Conservation (phyloP, 2,888 invertebrate genomes). For the Harpalus rubripes region DNA sequence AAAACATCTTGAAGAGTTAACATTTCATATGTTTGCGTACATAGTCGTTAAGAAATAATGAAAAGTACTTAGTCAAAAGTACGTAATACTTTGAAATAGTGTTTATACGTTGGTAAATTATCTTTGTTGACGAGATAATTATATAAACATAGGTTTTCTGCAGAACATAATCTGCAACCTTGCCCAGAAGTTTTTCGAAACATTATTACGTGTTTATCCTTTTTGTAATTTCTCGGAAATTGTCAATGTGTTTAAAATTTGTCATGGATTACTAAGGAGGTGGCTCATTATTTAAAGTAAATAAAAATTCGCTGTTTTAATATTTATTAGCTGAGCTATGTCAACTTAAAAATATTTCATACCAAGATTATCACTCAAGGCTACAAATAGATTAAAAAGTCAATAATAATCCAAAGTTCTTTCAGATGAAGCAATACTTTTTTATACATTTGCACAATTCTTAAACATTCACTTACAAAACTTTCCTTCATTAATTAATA, state of each 20-base stretch:
- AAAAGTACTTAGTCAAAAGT: constrained; percentile 32
- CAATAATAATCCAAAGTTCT: constrained; percentile 49
- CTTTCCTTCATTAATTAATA: constrained; percentile 39
- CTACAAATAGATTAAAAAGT: constrained; percentile 33
- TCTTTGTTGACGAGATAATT: constrained; percentile 49
- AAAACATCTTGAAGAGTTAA: constrained; percentile 14
- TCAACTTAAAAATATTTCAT: constrained; percentile 36
- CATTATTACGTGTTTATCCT: constrained; percentile 16
- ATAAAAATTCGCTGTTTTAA: constrained; percentile 18
- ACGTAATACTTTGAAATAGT: constrained; percentile 43
- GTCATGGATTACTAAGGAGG: constrained; percentile 2
- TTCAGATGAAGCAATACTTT: constrained; percentile 38
- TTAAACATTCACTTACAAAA: constrained; percentile 44
- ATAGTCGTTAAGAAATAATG: constrained; percentile 18
- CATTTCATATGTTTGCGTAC: constrained; percentile 8
- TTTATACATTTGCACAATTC: constrained; percentile 51
- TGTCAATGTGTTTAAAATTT: constrained; percentile 5
- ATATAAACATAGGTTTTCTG: constrained; percentile 52
- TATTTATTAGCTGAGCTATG: constrained; percentile 22
- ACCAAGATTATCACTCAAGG: constrained; percentile 18
- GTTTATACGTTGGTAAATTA: constrained; percentile 43
- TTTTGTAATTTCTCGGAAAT: constrained; percentile 39
- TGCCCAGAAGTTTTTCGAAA: constrained; percentile 45
- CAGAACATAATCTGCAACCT: constrained; percentile 26
- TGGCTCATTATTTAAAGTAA: constrained; percentile 13